These are phyloP conservation scores for Ophion ventricosus DNA, from an alignment of 2,888 invertebrate genomes.

Conservation along the genomic window DNA sequence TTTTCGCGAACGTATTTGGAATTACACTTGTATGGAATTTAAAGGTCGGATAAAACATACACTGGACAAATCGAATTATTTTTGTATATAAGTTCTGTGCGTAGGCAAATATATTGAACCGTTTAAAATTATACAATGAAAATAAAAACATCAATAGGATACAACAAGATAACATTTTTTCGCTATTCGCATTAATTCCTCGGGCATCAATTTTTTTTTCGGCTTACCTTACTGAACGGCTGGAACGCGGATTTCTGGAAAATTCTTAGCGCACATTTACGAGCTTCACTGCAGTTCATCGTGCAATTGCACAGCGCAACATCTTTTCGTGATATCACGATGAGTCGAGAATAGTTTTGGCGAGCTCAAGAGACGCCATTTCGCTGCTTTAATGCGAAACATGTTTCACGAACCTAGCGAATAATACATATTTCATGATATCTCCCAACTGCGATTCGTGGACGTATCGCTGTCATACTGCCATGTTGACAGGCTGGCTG, in stretches of 20 bases:
- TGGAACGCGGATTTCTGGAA: no score
- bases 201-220: background rate
- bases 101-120: constrained; percentile 10
- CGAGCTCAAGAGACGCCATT: background rate
- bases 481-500: no score
- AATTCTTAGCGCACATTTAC: no score
- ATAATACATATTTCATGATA: background rate
- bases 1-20: background rate
- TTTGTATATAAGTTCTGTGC: background rate
- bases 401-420: no score
- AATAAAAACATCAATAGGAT: background rate
- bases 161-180: constrained; percentile 2
- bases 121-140: constrained; percentile 9
- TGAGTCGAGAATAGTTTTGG: background rate
- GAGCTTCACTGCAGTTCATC: background rate
- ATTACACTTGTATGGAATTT: background rate
- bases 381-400: no score
- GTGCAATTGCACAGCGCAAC: background rate
- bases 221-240: background rate
- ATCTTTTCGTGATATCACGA: background rate
- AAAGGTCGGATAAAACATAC: background rate
- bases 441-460: background rate
- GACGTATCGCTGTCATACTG: no score
- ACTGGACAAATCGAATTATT: background rate
- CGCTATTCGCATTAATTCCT: background rate